A percentile compares a stretch with the other conserved stretches of the same genome.
Conservation (phyloP, 2,113 vertebrate species). For the Sinosuthora webbiana region DNA sequence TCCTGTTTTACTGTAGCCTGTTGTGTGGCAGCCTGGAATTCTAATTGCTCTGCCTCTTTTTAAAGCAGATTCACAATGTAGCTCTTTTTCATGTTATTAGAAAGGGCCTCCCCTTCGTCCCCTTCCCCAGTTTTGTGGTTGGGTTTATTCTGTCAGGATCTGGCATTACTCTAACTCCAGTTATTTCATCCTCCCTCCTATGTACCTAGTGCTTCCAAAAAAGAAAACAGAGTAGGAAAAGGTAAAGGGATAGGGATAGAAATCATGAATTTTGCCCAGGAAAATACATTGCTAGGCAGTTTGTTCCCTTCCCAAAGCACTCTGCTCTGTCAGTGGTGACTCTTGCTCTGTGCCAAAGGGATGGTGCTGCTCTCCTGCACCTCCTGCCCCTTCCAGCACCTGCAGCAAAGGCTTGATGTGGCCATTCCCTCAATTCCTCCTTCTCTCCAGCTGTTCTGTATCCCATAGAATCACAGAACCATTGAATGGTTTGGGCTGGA, state of each 20-base stretch:
- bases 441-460: background rate
- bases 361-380: background rate
- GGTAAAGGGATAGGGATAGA: background rate
- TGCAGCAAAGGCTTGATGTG: background rate
- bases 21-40: background rate
- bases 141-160: background rate
- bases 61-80: background rate
- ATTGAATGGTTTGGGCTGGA: background rate
- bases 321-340: background rate
- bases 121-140: background rate
- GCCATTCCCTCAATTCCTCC: background rate
- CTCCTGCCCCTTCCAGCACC: background rate
- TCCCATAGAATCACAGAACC: background rate
- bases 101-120: background rate
- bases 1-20: background rate
- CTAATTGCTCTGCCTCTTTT: background rate
- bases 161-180: background rate
- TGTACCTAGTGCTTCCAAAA: background rate
- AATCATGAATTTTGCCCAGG: background rate
- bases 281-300: background rate
- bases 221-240: background rate
- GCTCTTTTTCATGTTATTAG: background rate
- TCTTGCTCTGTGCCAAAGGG: background rate
- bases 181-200: background rate
- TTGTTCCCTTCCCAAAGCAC: background rate